Percentiles rank a stretch among this genome's conserved stretches.
phyloP scores from a whole-genome alignment of 2,888 invertebrate genomes.

The Rotaria socialis region DNA sequence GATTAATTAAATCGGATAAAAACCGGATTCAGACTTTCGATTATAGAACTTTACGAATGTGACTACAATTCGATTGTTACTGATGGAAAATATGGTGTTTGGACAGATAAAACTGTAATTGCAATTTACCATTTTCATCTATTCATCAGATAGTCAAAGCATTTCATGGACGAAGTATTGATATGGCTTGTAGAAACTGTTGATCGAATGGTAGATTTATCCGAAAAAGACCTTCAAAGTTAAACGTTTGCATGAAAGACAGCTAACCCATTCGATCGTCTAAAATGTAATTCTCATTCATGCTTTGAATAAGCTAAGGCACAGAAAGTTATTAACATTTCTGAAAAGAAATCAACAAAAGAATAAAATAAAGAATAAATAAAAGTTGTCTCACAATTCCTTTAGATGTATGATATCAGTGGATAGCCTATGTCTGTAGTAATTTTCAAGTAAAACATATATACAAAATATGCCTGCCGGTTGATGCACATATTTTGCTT shows the following conservation, averaged over 20 bases:
- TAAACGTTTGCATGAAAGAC: background rate
- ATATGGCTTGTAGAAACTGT: too few relatives aligned
- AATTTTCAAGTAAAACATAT: background rate
- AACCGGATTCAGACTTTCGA: too few relatives aligned
- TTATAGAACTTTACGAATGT: too few relatives aligned
- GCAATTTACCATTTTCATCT: too few relatives aligned
- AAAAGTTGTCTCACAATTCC: background rate
- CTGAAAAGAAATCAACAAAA: background rate
- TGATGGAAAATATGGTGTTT: too few relatives aligned
- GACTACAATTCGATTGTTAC: too few relatives aligned
- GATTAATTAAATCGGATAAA: too few relatives aligned
- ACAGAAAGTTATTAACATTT: background rate
- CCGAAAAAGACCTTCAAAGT: background rate
- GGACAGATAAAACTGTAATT: too few relatives aligned
- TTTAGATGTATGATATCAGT: background rate
- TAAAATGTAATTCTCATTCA: background rate
- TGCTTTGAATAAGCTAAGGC: background rate
- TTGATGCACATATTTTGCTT: background rate
- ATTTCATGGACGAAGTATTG: too few relatives aligned
- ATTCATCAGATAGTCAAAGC: too few relatives aligned
- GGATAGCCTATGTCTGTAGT: background rate
- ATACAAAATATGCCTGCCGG: background rate
- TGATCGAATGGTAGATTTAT: background rate
- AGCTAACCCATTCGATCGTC: background rate
- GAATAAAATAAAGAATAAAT: background rate